These are phyloP conservation scores for Panthera tigris DNA, from an alignment of 2,113 vertebrate genomes.

Conservation along the genomic window DNA sequence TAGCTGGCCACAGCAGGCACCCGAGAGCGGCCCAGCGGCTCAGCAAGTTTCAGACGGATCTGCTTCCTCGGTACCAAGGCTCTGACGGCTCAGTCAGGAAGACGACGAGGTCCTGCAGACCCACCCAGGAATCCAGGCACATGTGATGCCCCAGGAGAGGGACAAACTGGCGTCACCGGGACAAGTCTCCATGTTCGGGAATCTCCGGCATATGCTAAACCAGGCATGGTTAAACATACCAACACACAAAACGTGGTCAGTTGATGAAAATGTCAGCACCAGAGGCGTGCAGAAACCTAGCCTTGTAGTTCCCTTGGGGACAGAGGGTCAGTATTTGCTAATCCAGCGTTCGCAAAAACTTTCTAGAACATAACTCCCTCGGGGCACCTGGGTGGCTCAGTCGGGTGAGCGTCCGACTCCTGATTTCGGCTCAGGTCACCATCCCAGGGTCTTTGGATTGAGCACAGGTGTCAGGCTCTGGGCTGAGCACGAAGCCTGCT, in stretches of 20 bases:
- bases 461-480: too few relatives aligned
- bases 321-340: neutral
- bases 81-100: neutral
- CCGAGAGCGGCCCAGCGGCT: too few relatives aligned
- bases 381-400: too few relatives aligned
- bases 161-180: neutral
- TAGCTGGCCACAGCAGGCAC: neutral
- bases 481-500: too few relatives aligned
- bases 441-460: too few relatives aligned
- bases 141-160: fast-evolving
- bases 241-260: too few relatives aligned
- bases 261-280: too few relatives aligned
- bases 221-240: neutral
- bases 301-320: neutral
- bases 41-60: neutral
- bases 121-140: too few relatives aligned
- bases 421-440: too few relatives aligned
- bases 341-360: neutral
- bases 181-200: neutral
- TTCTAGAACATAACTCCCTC: neutral
- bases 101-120: neutral
- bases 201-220: too few relatives aligned
- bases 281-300: neutral
- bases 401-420: too few relatives aligned
- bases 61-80: neutral